A percentile compares a stretch with the other conserved stretches of the same genome.
Evolutionary conservation across 2,113 vertebrate genomes (phyloP).

Genomic region (Penelope pileata): DNA sequence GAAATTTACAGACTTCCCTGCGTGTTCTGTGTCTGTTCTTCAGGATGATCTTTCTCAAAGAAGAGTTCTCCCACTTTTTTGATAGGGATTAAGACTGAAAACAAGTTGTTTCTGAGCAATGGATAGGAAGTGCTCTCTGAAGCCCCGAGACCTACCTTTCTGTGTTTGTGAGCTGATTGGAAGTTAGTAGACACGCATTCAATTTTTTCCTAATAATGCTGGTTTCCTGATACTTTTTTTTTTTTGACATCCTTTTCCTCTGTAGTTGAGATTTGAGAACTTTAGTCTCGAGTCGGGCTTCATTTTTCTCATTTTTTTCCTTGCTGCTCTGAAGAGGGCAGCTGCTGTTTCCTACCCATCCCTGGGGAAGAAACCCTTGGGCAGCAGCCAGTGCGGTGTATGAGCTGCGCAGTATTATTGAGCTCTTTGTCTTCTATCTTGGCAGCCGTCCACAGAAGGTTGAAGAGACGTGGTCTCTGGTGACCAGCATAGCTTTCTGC

Average conservation of each 20-base stretch:
- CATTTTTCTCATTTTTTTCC: neutral
- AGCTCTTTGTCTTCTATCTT: neutral
- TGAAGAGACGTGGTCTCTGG: neutral
- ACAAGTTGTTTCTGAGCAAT: neutral
- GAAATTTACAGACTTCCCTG: neutral
- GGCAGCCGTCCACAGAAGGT: neutral
- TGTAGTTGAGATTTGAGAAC: neutral
- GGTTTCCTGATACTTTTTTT: neutral
- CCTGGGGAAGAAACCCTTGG: neutral
- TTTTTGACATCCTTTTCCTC: neutral
- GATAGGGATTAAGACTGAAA: neutral
- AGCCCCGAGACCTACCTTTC: neutral
- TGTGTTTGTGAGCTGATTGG: neutral
- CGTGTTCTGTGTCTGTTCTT: neutral
- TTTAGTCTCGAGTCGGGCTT: neutral
- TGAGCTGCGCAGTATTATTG: neutral
- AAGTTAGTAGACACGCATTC: rapidly evolving
- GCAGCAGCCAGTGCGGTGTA: neutral
- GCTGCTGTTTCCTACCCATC: neutral
- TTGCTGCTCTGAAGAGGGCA: neutral
- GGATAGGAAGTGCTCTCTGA: neutral
- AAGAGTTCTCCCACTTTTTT: neutral
- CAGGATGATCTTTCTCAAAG: neutral
- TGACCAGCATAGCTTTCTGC: neutral
- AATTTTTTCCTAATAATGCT: neutral